A percentile compares a stretch with the other conserved stretches of the same genome.
These are phyloP conservation scores for Enteromius treurensis DNA, from an alignment of 2,797 vertebrate genomes.

Conservation along the genomic window DNA sequence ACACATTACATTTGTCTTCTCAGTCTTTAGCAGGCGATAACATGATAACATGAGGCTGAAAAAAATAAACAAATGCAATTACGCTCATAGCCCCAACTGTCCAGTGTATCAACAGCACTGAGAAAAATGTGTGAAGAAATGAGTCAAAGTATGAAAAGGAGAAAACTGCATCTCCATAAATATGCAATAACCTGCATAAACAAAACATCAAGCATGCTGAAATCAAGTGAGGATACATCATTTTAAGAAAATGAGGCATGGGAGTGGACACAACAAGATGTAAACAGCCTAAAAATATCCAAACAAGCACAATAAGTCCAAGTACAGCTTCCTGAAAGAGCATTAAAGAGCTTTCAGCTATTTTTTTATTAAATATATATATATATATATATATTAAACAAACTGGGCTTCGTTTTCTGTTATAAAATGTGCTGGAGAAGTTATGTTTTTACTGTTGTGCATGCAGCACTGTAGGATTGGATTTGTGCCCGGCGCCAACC, in stretches of 20 bases:
- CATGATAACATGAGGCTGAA: neutral
- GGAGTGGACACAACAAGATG: neutral
- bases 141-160: neutral
- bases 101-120: neutral
- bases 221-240: neutral
- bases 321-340: neutral
- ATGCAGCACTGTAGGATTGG: constrained; percentile 4
- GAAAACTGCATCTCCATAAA: constrained; percentile 1
- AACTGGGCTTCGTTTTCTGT: neutral
- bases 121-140: neutral
- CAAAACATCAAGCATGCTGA: neutral
- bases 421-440: neutral
- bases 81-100: neutral
- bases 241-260: neutral
- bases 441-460: neutral
- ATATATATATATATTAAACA: neutral
- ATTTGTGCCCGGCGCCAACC: neutral
- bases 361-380: too few species aligned
- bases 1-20: neutral
- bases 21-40: neutral
- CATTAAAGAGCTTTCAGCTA: neutral
- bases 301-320: neutral
- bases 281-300: neutral
- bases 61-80: neutral
- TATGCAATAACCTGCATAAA: neutral